Conservation (phyloP, 2,888 invertebrate genomes). For the Heliconius erato region DNA sequence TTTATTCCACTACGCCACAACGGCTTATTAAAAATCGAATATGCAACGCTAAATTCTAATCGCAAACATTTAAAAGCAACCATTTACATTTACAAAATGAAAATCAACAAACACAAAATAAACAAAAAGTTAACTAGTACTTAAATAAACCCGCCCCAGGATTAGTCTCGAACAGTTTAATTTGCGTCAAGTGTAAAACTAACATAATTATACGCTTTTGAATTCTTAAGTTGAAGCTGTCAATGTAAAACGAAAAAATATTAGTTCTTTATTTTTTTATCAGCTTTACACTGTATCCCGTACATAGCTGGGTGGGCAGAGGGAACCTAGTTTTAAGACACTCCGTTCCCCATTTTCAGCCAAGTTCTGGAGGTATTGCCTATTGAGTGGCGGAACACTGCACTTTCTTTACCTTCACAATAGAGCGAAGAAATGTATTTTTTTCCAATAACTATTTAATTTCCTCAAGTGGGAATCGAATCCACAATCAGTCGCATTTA, state of each 20-base stretch:
- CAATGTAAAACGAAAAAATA: background rate
- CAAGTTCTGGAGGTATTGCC: no score
- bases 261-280: no score
- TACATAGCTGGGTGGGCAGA: no score
- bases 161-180: conserved; percentile 16
- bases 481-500: no score
- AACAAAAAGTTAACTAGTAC: conserved; percentile 7
- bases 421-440: no score
- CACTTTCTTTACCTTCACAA: no score
- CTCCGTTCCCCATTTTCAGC: no score
- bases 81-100: background rate
- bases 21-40: background rate
- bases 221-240: conserved; percentile 1
- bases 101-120: conserved; percentile 13
- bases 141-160: conserved; percentile 25
- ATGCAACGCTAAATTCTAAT: background rate
- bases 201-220: conserved; percentile 20
- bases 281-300: no score
- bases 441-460: no score
- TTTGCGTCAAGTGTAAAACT: conserved; percentile 25
- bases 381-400: no score
- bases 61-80: background rate
- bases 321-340: no score
- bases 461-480: no score
- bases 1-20: background rate